Base-by-base conservation (phyloP, 2,888 invertebrate species). In the Euspilapteryx auroguttella region DNA sequence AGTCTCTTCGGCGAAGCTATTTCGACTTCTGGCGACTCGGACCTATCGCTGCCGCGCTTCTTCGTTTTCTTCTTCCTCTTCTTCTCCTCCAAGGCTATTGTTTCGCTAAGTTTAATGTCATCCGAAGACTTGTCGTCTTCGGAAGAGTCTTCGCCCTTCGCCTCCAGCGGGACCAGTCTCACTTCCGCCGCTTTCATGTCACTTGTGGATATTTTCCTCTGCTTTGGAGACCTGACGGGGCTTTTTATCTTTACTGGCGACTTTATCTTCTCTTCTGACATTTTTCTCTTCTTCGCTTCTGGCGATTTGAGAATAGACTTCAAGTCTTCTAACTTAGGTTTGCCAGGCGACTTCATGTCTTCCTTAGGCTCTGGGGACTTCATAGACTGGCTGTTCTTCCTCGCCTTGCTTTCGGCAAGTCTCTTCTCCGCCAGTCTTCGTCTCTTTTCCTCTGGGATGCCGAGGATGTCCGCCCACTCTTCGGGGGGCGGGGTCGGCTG, bases 401-500 rank as follows among this genome's bases (percentile, higher is more conserved):
- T 15, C 26, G 10, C 3, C 5, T 12, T 11, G 14, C 11, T 14
- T 14, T 23, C 11, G 10, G 20, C 13, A 5, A 7, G n/a, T 12
- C 11, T 45, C 51, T n/a, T 64, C n/a, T n/a, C n/a, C 54, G 17
- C 58, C 65, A 1, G 21, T 9, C n/a, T 20, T 20, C 9, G 21
- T 9, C 4, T 8, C 8, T 10, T 22, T n/a, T n/a, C n/a, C n/a
- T n/a, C n/a, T 7, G 73, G 71, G 2, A 75, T 68, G 37, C 71
- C 73, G 14, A 75, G 57, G 7, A 75, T 75, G 20, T 73, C 73
- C 2, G 73, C 69, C 73, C 73, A 71, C 34, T 69, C 66, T 47
- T 75, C 73, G 0, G 68, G 73, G 0, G 73, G 73, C 0, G 73
- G 73, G 0, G 71, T 73, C 2, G 73, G 73, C 37, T 73, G 68